Conservation (phyloP, 2,797 vertebrate genomes). For the Gobio occitaniae region DNA sequence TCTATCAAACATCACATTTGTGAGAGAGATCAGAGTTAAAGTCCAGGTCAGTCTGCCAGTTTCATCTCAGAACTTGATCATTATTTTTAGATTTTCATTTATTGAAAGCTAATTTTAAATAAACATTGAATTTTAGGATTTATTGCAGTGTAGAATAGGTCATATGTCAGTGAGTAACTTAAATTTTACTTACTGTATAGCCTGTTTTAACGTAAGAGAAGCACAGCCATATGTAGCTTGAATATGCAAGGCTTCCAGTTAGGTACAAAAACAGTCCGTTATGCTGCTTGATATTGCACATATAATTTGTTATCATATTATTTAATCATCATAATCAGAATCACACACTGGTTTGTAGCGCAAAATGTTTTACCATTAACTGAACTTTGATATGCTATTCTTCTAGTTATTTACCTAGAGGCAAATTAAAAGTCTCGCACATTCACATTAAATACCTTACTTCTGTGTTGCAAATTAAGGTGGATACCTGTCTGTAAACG, state of each 20-base stretch:
- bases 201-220: background rate
- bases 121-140: background rate
- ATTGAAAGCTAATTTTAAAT: background rate
- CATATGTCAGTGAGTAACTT: background rate
- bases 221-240: background rate
- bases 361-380: background rate
- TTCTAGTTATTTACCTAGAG: background rate
- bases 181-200: too few species aligned
- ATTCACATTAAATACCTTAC: background rate
- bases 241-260: background rate
- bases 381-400: background rate
- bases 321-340: background rate
- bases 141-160: background rate
- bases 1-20: background rate
- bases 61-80: too few species aligned
- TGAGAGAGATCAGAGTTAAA: too few species aligned
- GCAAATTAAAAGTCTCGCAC: background rate
- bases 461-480: too few species aligned
- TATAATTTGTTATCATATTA: background rate
- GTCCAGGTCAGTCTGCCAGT: too few species aligned
- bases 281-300: background rate
- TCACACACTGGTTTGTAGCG: background rate
- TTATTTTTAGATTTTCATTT: too few species aligned
- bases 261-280: background rate
- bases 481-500: background rate